phyloP scores from a whole-genome alignment of 1,140 invertebrate genomes.

The Tribolium castaneum region DNA sequence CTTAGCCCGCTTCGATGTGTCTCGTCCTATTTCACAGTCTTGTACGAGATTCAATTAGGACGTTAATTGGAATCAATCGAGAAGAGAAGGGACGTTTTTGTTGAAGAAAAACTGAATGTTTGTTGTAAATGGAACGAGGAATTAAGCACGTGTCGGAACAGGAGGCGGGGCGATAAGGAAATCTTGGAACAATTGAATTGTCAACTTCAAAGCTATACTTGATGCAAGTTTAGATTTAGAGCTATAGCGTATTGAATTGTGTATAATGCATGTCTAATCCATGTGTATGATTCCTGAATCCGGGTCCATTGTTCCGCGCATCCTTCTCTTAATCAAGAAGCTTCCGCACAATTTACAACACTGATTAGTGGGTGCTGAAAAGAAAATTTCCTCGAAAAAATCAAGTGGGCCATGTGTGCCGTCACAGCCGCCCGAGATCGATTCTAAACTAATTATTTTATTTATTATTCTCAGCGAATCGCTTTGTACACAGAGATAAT shows the following conservation, averaged over 20 bases:
- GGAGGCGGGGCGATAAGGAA: slow-evolving; percentile 48
- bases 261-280: slow-evolving; percentile 55
- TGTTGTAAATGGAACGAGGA: neutral
- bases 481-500: slow-evolving; percentile 40
- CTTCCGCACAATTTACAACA: slow-evolving; percentile 50
- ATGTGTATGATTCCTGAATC: slow-evolving; percentile 54
- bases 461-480: slow-evolving; percentile 39
- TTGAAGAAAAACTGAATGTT: slow-evolving; percentile 1
- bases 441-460: slow-evolving; percentile 35
- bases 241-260: slow-evolving; percentile 53
- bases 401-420: neutral
- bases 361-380: too few species aligned
- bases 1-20: slow-evolving; percentile 42
- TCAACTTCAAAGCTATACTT: slow-evolving; percentile 56
- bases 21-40: slow-evolving; percentile 46
- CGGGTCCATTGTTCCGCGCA: slow-evolving; percentile 50
- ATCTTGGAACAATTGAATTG: slow-evolving; percentile 55
- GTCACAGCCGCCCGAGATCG: neutral
- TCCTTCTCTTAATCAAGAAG: slow-evolving; percentile 46
- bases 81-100: slow-evolving; percentile 38
- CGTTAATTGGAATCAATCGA: slow-evolving; percentile 47
- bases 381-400: neutral
- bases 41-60: slow-evolving; percentile 47
- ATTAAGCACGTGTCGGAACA: slow-evolving; percentile 17
- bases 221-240: slow-evolving; percentile 47